phyloP scores from a whole-genome alignment of 2,888 invertebrate genomes.

The Drosophila tripunctata region DNA sequence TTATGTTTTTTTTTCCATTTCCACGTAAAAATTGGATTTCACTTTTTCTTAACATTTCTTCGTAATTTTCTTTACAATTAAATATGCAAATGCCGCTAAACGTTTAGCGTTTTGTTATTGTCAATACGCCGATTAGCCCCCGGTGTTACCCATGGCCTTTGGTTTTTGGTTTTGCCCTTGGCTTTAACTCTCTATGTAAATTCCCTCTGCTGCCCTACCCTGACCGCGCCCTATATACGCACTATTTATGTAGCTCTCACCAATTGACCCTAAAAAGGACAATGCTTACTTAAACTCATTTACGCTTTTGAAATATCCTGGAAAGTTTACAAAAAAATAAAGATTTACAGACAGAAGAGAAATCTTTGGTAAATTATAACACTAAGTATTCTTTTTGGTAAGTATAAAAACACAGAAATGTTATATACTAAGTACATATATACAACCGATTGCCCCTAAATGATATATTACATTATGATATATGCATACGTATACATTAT shows the following conservation, averaged over 20 bases:
- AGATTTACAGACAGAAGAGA: too few relatives aligned
- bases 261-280: conserved; percentile 11
- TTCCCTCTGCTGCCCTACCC: conserved; percentile 2
- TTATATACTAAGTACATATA: too few relatives aligned
- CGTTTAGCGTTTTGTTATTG: conserved; percentile 41
- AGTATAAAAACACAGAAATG: too few relatives aligned
- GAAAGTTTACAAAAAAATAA: too few relatives aligned
- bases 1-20: conserved; percentile 42
- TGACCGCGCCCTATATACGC: conserved; percentile 9
- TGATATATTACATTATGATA: too few relatives aligned
- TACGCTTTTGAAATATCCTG: not conserved
- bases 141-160: conserved; percentile 1
- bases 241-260: conserved; percentile 2
- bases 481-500: too few relatives aligned
- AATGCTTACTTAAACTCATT: not conserved
- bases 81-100: conserved; percentile 68
- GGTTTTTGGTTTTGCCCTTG: not conserved
- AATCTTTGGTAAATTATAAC: too few relatives aligned
- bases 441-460: too few relatives aligned
- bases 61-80: conserved; percentile 71
- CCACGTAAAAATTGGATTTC: conserved; percentile 35
- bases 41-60: conserved; percentile 13
- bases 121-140: conserved; percentile 19
- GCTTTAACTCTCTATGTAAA: not conserved
- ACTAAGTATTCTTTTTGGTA: too few relatives aligned